A percentile compares a stretch with the other conserved stretches of the same genome.
phyloP scores from a whole-genome alignment of 2,113 vertebrate species.

The Mormoops blainvillei region DNA sequence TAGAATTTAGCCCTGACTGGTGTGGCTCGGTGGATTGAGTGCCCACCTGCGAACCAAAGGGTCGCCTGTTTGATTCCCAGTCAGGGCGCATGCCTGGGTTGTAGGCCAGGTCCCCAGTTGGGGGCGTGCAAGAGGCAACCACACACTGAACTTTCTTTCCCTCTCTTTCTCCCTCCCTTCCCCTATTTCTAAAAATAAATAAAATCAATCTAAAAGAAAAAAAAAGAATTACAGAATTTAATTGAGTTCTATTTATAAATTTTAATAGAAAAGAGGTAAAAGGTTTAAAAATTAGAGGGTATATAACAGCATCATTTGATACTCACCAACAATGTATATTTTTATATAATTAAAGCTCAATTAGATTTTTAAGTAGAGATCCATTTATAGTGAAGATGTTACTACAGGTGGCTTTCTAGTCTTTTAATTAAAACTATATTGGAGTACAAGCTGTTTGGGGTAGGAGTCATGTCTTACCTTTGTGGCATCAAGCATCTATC shows the following conservation, averaged over 20 bases:
- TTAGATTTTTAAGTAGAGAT: background rate
- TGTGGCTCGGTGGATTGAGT: no score
- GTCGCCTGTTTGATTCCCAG: no score
- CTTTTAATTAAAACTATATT: background rate
- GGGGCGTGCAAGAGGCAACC: no score
- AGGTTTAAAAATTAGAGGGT: background rate
- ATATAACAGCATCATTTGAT: background rate
- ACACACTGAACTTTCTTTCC: no score
- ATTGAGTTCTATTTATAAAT: background rate
- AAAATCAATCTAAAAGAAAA: no score
- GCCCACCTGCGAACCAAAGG: no score
- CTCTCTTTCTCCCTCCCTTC: no score
- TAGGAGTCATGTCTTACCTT: background rate
- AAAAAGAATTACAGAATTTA: background rate
- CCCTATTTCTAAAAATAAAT: no score
- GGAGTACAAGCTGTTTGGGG: background rate
- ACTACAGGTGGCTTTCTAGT: background rate
- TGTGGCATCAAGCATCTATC: background rate
- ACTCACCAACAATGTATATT: background rate
- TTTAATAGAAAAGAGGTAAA: background rate
- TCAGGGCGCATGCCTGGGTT: no score
- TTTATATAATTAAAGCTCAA: background rate
- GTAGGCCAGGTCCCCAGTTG: no score
- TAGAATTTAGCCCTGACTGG: background rate
- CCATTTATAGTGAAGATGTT: background rate